Percentiles rank a stretch among this genome's conserved stretches.
These are phyloP conservation scores for Troides aeacus DNA, from an alignment of 2,888 invertebrate genomes.

Conservation along the genomic window DNA sequence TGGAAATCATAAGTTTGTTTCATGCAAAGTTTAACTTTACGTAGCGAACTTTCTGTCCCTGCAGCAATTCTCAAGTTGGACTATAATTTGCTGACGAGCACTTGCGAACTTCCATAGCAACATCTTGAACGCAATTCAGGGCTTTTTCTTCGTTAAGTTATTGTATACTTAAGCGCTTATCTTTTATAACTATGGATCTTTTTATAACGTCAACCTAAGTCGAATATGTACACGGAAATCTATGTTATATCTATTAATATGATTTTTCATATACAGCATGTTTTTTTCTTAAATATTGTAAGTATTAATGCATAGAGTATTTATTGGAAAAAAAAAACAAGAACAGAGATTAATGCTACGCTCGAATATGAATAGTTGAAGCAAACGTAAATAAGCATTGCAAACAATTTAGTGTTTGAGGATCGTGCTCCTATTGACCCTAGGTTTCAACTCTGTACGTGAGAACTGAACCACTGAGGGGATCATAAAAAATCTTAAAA, in stretches of 20 bases:
- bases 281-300: too few relatives aligned
- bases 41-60: conserved; percentile 53
- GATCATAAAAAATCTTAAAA: conserved; percentile 54
- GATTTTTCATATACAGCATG: too few relatives aligned
- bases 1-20: conserved; percentile 71
- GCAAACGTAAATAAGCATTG: conserved; percentile 37
- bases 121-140: conserved; percentile 43
- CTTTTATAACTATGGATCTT: conserved; percentile 8
- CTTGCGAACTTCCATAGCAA: conserved; percentile 53
- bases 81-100: conserved; percentile 71
- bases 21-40: conserved; percentile 54
- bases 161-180: conserved; percentile 30
- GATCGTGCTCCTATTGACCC: conserved; percentile 52
- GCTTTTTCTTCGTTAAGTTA: conserved; percentile 32
- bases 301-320: background rate
- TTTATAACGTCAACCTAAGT: background rate
- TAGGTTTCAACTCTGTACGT: conserved; percentile 47
- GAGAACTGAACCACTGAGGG: conserved; percentile 45
- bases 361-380: conserved; percentile 45
- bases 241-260: too few relatives aligned
- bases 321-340: background rate
- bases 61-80: conserved; percentile 54
- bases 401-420: conserved; percentile 50
- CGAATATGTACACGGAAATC: too few relatives aligned
- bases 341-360: background rate